phyloP scores from a whole-genome alignment of 2,888 invertebrate genomes.

The Watsonalla binaria region DNA sequence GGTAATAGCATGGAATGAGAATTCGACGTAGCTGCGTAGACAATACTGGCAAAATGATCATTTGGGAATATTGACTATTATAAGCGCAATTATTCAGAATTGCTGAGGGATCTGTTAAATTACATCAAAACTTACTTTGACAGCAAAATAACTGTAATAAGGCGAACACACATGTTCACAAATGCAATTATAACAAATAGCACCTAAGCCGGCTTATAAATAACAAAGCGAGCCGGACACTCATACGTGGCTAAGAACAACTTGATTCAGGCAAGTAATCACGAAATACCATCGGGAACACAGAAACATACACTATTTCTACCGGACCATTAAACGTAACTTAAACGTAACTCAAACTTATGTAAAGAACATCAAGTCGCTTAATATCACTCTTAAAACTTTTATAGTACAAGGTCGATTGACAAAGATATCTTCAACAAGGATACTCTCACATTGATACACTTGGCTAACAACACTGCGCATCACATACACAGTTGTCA shows the following conservation, averaged over 20 bases:
- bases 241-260: constrained; percentile 44
- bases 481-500: constrained; percentile 27
- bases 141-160: background rate
- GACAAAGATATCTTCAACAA: constrained; percentile 59
- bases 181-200: constrained; percentile 54
- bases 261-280: constrained; percentile 57
- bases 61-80: background rate
- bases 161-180: constrained; percentile 9
- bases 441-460: constrained; percentile 56
- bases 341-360: constrained; percentile 31
- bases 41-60: constrained; percentile 3
- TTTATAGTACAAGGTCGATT: constrained; percentile 59
- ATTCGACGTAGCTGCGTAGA: constrained; percentile 11
- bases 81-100: background rate
- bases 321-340: constrained; percentile 32
- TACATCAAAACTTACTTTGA: background rate
- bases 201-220: constrained; percentile 54
- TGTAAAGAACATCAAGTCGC: constrained; percentile 37
- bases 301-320: constrained; percentile 32
- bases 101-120: background rate
- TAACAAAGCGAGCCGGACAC: constrained; percentile 29
- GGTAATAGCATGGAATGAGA: constrained; percentile 52
- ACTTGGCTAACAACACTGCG: constrained; percentile 45
- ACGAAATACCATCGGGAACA: constrained; percentile 37
- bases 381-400: constrained; percentile 61